A percentile compares a stretch with the other conserved stretches of the same genome.
These are phyloP conservation scores for Margaritifera margaritifera DNA, from an alignment of 2,888 invertebrate species.

Conservation along the genomic window DNA sequence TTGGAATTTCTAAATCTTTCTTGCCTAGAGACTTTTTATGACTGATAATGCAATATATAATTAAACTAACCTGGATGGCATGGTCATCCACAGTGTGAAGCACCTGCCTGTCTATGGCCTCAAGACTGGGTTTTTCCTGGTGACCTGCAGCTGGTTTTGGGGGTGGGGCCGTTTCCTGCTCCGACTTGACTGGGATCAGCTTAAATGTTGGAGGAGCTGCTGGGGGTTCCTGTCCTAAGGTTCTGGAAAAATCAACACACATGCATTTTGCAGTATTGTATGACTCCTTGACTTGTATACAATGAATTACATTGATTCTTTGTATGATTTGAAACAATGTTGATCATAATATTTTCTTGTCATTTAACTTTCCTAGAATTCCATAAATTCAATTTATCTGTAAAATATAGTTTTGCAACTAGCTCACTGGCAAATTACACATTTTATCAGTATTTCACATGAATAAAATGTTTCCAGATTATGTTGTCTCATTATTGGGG, in stretches of 20 bases:
- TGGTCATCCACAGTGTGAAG: conserved; percentile 71
- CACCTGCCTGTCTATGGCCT: conserved; percentile 66
- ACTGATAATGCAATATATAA: neutral
- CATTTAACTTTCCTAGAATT: too few species aligned
- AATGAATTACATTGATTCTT: too few species aligned
- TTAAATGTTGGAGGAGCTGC: conserved; percentile 63
- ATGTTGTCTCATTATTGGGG: too few species aligned
- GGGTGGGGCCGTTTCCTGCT: conserved; percentile 53
- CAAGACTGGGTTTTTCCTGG: conserved; percentile 66
- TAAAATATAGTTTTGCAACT: too few species aligned
- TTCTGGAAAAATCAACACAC: conserved; percentile 13
- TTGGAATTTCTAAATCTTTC: neutral
- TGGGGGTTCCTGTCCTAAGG: conserved; percentile 57
- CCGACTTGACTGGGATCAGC: conserved; percentile 58
- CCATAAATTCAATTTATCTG: too few species aligned
- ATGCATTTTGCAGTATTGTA: neutral
- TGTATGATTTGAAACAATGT: too few species aligned
- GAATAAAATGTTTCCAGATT: too few species aligned
- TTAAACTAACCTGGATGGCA: conserved; percentile 67
- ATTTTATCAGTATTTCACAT: too few species aligned
- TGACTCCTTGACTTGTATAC: neutral
- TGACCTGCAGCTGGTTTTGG: conserved; percentile 51
- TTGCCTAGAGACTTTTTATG: too few species aligned
- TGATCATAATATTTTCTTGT: too few species aligned
- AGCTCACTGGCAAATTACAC: too few species aligned